These are phyloP conservation scores for Coenobita brevimanus DNA, from an alignment of 1,140 invertebrate genomes.

Conservation along the genomic window DNA sequence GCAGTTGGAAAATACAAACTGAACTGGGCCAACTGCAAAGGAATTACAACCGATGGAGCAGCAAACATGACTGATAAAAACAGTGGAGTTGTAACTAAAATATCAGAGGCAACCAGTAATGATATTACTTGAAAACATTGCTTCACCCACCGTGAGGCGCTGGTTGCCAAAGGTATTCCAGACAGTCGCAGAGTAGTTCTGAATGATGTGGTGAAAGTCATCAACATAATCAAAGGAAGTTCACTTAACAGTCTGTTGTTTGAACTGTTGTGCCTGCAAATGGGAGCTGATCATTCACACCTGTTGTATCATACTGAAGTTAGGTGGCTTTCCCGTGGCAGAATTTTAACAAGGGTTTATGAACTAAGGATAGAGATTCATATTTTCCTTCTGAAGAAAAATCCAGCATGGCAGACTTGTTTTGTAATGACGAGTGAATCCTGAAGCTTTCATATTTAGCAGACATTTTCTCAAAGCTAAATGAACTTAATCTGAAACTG, in stretches of 20 bases:
- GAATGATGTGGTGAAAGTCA: not conserved
- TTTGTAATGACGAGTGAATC: constrained; percentile 16
- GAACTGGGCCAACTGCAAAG: no score
- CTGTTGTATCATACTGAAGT: not conserved
- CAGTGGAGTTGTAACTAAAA: constrained; percentile 10
- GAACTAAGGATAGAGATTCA: not conserved
- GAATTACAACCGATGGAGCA: no score
- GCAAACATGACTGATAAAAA: no score
- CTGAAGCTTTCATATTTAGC: constrained; percentile 19
- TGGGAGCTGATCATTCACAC: not conserved
- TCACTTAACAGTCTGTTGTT: not conserved
- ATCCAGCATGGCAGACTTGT: not conserved
- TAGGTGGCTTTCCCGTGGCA: not conserved
- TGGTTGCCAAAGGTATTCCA: constrained; percentile 13
- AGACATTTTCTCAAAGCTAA: no score
- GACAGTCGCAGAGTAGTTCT: not conserved
- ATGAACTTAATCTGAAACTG: constrained; percentile 31
- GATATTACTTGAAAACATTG: constrained; percentile 14
- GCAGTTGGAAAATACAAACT: not conserved
- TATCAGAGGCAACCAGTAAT: constrained; percentile 19
- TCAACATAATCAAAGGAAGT: constrained; percentile 2
- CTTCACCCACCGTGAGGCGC: not conserved
- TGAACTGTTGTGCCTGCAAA: not conserved
- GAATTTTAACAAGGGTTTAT: no score
- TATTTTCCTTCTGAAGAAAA: not conserved